Conservation (phyloP, 2,888 invertebrate genomes). For the Augochlorella aurata region DNA sequence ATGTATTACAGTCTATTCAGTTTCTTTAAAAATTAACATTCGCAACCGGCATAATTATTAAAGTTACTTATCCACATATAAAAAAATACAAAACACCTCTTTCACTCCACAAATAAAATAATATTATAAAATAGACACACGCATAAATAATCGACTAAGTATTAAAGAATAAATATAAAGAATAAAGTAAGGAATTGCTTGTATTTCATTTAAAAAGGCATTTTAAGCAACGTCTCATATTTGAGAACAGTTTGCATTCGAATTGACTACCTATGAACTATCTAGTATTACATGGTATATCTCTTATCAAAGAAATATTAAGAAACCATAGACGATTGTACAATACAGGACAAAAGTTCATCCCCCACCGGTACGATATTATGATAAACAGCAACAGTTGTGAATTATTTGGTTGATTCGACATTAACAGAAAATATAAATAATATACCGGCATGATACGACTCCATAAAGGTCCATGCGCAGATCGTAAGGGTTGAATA, state of each 20-base stretch:
- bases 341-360: background rate
- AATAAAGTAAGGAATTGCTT: background rate
- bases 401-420: background rate
- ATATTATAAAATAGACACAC: too few relatives aligned
- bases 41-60: background rate
- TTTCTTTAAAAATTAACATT: background rate
- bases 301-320: background rate
- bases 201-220: background rate
- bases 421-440: background rate
- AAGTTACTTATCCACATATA: too few relatives aligned
- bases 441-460: background rate
- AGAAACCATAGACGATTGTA: background rate
- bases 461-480: background rate
- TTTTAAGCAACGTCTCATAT: background rate
- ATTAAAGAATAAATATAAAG: background rate
- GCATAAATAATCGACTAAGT: background rate
- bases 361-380: background rate
- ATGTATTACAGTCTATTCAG: background rate
- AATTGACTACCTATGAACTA: too few relatives aligned
- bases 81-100: too few relatives aligned
- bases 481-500: slow-evolving; percentile 56
- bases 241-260: background rate
- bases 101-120: too few relatives aligned
- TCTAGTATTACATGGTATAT: background rate
- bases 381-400: background rate